A percentile compares a stretch with the other conserved stretches of the same genome.
These are phyloP conservation scores for Epinotia bilunana DNA, from an alignment of 2,888 invertebrate species.

Conservation along the genomic window DNA sequence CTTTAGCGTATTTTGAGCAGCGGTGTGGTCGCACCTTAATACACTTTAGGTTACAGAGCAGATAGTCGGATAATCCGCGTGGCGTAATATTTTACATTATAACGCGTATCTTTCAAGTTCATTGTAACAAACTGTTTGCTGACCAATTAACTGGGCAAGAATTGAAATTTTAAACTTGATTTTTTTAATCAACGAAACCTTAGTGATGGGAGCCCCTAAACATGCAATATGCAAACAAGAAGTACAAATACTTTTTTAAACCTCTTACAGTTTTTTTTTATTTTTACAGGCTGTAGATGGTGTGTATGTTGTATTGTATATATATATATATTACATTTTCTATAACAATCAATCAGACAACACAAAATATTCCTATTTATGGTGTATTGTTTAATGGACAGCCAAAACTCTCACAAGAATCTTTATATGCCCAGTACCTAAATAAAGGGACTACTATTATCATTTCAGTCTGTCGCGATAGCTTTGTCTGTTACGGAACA, in stretches of 20 bases:
- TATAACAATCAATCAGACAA: background rate
- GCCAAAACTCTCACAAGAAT: constrained; percentile 10
- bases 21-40: no score
- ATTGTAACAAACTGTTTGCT: background rate
- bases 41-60: background rate
- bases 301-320: no score
- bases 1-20: no score
- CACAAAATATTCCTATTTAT: background rate
- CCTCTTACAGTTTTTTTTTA: background rate
- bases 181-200: no score
- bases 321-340: no score
- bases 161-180: no score
- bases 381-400: background rate
- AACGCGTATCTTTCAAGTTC: background rate
- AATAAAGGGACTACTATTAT: background rate
- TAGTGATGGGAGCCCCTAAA: background rate
- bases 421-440: background rate
- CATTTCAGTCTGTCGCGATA: background rate
- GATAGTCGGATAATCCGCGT: background rate
- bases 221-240: background rate
- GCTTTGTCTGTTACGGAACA: constrained; percentile 5
- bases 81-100: background rate
- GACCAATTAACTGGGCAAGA: background rate
- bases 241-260: background rate
- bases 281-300: background rate